Evolutionary conservation across 2,888 invertebrate genomes (phyloP).

Genomic region (Mylabris sibirica): DNA sequence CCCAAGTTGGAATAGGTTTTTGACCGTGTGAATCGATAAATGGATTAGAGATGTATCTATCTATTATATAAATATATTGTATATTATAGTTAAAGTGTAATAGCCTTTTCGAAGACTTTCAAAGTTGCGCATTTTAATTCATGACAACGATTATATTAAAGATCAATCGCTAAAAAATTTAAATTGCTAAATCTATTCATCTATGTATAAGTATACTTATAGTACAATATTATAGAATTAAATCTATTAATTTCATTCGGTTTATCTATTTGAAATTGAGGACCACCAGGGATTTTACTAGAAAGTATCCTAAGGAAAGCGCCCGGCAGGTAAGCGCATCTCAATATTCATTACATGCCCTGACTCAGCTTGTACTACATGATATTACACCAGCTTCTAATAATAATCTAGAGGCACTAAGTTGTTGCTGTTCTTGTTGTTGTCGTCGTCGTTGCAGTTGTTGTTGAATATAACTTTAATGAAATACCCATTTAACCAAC

Average conservation of each 20-base stretch:
- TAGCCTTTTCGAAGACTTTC: slow-evolving; percentile 4
- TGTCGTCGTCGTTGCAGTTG: too few species aligned
- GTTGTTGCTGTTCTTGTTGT: neutral
- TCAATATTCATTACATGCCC: slow-evolving; percentile 46
- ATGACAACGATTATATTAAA: neutral
- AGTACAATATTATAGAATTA: neutral
- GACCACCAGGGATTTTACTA: slow-evolving; percentile 23
- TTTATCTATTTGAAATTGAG: neutral
- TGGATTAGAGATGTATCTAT: slow-evolving; percentile 55
- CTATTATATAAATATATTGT: too few species aligned
- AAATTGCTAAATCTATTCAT: neutral
- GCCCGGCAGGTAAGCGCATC: slow-evolving; percentile 25
- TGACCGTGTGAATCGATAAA: slow-evolving; percentile 61
- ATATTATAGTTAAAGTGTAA: slow-evolving; percentile 19
- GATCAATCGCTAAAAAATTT: too few species aligned
- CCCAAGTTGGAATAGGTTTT: slow-evolving; percentile 57
- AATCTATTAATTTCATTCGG: slow-evolving; percentile 4
- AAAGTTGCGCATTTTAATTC: neutral
- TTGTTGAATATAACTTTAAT: neutral
- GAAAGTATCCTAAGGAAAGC: neutral
- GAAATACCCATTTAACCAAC: neutral
- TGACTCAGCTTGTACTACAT: slow-evolving; percentile 45
- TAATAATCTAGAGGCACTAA: slow-evolving; percentile 31
- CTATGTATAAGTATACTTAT: neutral
- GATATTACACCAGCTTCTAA: slow-evolving; percentile 39